A percentile compares a stretch with the other conserved stretches of the same genome.
phyloP scores from a whole-genome alignment of 2,888 invertebrate genomes.

The Calameuta filiformis region DNA sequence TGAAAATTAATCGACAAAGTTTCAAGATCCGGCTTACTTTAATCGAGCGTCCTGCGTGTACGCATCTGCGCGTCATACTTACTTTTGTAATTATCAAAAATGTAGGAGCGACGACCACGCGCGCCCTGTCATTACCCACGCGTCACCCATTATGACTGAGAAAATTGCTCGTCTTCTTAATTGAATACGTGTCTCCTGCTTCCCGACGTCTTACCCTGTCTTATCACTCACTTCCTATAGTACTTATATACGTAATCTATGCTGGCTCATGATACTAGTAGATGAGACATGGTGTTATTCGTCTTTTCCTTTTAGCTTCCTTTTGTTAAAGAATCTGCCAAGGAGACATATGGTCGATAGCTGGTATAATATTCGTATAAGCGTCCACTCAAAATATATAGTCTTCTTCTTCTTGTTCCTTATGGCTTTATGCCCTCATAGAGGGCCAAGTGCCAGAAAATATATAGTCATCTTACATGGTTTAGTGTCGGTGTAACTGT shows the following conservation, averaged over 20 bases:
- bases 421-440: no score
- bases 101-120: constrained; percentile 48
- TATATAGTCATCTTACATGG: background rate
- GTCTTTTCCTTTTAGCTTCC: no score
- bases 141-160: constrained; percentile 47
- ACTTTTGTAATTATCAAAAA: constrained; percentile 39
- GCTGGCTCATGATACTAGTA: background rate
- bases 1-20: background rate
- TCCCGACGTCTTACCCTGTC: background rate
- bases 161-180: background rate
- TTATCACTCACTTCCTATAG: background rate
- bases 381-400: background rate
- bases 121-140: constrained; percentile 54
- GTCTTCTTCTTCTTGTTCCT: no score
- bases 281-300: background rate
- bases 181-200: background rate
- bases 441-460: no score
- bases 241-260: background rate
- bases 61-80: background rate
- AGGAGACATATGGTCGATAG: no score
- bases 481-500: background rate
- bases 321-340: background rate
- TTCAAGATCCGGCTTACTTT: background rate
- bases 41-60: background rate
- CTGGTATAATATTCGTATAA: background rate